Conservation (phyloP, 1,140 invertebrate genomes). For the Procambarus virginalis region DNA sequence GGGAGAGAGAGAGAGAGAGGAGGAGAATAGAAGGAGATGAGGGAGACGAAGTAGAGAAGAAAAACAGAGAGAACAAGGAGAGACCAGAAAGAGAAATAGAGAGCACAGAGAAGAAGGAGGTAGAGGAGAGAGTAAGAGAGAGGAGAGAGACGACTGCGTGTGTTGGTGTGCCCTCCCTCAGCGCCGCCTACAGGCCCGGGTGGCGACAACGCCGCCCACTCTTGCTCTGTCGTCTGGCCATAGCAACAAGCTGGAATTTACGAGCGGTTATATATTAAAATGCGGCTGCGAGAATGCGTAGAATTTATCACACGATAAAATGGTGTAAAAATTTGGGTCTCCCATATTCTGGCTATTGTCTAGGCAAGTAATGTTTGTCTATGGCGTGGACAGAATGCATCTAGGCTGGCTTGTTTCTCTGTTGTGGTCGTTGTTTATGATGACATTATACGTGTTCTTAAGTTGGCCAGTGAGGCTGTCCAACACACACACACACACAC, state of each 20-base stretch:
- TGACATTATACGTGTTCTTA: too few species aligned
- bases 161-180: too few species aligned
- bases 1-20: too few species aligned
- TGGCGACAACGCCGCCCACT: too few species aligned
- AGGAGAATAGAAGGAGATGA: neutral
- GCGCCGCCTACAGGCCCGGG: too few species aligned
- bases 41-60: neutral
- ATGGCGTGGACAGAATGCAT: too few species aligned
- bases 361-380: neutral
- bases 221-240: neutral
- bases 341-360: slow-evolving; percentile 17
- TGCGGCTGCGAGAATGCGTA: slow-evolving; percentile 24
- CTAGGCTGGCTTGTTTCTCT: too few species aligned
- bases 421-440: too few species aligned
- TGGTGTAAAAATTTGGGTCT: slow-evolving; percentile 13
- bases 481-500: too few species aligned
- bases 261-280: slow-evolving; percentile 36
- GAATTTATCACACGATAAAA: slow-evolving; percentile 38
- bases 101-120: too few species aligned
- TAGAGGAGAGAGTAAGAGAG: neutral
- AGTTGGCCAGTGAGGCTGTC: too few species aligned
- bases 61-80: neutral
- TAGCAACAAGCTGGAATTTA: slow-evolving; percentile 24
- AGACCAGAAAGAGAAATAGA: too few species aligned
- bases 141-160: neutral